A percentile compares a stretch with the other conserved stretches of the same genome.
These are phyloP conservation scores for Cossypha dichroa DNA, from an alignment of 2,797 vertebrate genomes.

Conservation along the genomic window DNA sequence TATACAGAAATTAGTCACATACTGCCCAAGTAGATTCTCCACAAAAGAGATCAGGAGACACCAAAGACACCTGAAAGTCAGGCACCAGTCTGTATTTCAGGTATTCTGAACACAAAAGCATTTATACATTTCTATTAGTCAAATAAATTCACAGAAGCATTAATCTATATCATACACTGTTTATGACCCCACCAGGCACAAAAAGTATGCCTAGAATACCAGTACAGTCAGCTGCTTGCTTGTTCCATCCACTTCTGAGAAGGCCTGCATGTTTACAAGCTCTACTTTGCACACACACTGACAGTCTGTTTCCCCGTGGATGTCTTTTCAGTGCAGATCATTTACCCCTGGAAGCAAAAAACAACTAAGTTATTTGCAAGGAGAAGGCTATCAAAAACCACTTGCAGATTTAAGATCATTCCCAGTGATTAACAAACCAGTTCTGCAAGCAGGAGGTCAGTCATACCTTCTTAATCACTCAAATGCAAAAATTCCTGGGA, in stretches of 20 bases:
- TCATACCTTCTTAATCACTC: conserved; percentile 54
- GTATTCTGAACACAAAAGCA: background rate
- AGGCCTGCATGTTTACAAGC: background rate
- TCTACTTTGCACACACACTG: background rate
- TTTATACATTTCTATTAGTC: background rate
- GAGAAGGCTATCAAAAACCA: conserved; percentile 15
- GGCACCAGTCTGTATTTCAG: background rate
- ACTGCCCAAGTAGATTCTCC: background rate
- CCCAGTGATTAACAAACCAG: conserved; percentile 45
- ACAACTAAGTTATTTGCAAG: background rate
- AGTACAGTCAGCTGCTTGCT: background rate
- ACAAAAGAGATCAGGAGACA: background rate
- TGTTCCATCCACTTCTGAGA: background rate
- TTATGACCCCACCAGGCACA: background rate
- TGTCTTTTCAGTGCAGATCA: background rate
- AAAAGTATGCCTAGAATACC: background rate
- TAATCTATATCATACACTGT: background rate
- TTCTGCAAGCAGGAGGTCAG: conserved; percentile 51
- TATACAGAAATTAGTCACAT: background rate
- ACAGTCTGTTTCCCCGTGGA: background rate
- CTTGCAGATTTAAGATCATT: conserved; percentile 39
- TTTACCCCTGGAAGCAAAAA: conserved; percentile 14
- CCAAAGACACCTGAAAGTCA: background rate
- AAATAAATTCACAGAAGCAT: background rate
- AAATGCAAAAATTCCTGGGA: conserved; percentile 62